Evolutionary conservation across 2,888 invertebrate genomes (phyloP).

Genomic region (Eupelmus urozonus): DNA sequence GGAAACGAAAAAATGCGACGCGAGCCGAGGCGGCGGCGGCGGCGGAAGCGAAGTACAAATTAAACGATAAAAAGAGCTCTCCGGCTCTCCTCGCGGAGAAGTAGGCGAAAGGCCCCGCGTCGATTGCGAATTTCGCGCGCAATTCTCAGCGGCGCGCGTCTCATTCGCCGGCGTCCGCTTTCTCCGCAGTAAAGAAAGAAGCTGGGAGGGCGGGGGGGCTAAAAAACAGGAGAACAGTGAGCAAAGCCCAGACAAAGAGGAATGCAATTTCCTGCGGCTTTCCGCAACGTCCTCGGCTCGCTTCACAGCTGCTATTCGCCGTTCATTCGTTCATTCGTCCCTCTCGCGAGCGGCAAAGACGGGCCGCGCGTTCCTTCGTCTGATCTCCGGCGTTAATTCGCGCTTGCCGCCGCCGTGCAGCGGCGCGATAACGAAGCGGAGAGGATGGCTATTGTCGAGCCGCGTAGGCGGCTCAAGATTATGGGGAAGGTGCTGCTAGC

Average conservation of each 20-base stretch:
- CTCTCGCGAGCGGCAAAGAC: background rate
- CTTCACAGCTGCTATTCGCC: conserved; percentile 51
- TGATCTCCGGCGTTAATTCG: conserved; percentile 33
- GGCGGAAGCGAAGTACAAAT: conserved; percentile 43
- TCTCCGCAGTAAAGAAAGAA: conserved; percentile 11
- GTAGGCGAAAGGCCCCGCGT: conserved; percentile 25
- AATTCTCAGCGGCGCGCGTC: conserved; percentile 41
- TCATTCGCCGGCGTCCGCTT: conserved; percentile 17
- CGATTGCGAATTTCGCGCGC: conserved; percentile 57
- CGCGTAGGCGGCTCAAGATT: too few species aligned
- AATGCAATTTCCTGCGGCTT: conserved; percentile 64
- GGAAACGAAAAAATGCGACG: background rate
- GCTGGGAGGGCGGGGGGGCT: background rate
- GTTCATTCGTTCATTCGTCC: conserved; percentile 48
- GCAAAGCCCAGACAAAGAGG: conserved; percentile 57
- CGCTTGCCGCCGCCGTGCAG: background rate
- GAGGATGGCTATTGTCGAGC: too few species aligned
- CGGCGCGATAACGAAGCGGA: conserved; percentile 7
- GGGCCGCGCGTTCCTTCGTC: background rate
- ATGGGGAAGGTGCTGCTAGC: too few species aligned
- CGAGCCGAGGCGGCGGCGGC: background rate
- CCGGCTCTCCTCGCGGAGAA: background rate
- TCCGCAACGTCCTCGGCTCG: conserved; percentile 56
- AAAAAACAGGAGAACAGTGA: background rate
- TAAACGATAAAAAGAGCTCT: conserved; percentile 50